Evolutionary conservation across 1,140 invertebrate species (phyloP), one percentile per base, ranked within the genome.

Genomic region (Scaptodrosophila lebanonensis): DNA sequence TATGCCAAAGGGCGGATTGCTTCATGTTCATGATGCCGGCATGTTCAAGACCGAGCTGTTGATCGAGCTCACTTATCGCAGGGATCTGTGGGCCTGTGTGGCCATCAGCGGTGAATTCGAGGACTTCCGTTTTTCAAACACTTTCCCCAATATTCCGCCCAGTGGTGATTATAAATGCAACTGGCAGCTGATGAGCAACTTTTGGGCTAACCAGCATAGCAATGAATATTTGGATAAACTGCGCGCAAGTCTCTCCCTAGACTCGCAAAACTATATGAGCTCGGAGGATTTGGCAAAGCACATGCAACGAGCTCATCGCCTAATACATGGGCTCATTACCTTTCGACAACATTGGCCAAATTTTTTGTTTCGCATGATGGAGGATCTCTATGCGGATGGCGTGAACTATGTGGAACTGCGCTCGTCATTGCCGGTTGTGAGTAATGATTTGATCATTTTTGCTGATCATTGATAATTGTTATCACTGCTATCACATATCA

Each of bases 401-500:
- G 89, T 96, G 0, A 90, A 92, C 72, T 95, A 95, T 70, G 69
- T 95, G 0, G 95, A 97, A 88, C 83, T 96, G 86, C 51, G 90
- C 87, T 59, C 87, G 90, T 44, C 90, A 79, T 57, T 90, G 52
- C 88, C 88, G 8, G 63, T 63, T 42, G 84, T 86, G 50, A 75
- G 75, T 73, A 44, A 5, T 1, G 2, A 3, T 15, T 36, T 18
- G 6, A 5, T n/a, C n/a, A n/a, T n/a, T 33, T 33, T 33, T 33
- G 12, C 3, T 33, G 32, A 13, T 33, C 32, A n/a, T n/a, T n/a
- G n/a, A n/a, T n/a, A n/a, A n/a, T n/a, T n/a, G n/a, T n/a, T n/a
- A 6, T n/a, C n/a, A n/a, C n/a, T n/a, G n/a, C n/a, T n/a, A n/a
- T n/a, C n/a, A n/a, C n/a, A n/a, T n/a, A n/a, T n/a, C n/a, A n/a